Percentiles rank a stretch among this genome's conserved stretches.
phyloP scores from a whole-genome alignment of 2,113 vertebrate species.

The Cebidichthys violaceus region DNA sequence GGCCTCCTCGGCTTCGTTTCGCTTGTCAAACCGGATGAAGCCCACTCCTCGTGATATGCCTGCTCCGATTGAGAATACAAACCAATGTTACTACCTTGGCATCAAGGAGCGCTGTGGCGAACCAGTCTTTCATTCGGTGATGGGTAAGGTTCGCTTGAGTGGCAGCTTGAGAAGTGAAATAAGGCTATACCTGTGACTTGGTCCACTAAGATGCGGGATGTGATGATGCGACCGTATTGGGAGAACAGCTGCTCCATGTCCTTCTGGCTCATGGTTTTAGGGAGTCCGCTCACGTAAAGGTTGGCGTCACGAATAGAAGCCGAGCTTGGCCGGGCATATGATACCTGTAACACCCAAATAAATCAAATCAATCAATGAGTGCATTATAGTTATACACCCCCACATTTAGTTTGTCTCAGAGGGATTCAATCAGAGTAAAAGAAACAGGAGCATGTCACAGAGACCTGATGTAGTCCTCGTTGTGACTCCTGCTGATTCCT shows the following conservation, averaged over 20 bases:
- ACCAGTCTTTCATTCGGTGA: not conserved
- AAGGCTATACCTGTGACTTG: slow-evolving; percentile 93
- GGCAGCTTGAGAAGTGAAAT: slow-evolving; percentile 35
- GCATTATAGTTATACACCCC: not conserved
- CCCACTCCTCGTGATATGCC: slow-evolving; percentile 96
- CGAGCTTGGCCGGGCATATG: slow-evolving; percentile 93
- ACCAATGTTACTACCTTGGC: slow-evolving; percentile 69
- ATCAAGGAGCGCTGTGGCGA: not conserved
- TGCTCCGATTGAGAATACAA: slow-evolving; percentile 76
- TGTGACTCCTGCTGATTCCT: slow-evolving; percentile 20
- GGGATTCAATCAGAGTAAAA: not conserved
- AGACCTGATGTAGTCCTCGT: not conserved
- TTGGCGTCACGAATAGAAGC: slow-evolving; percentile 96
- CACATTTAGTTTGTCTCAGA: not conserved
- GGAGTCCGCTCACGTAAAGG: slow-evolving; percentile 95
- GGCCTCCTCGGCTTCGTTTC: slow-evolving; percentile 96
- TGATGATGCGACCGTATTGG: slow-evolving; percentile 97
- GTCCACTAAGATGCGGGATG: slow-evolving; percentile 95
- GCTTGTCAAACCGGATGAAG: slow-evolving; percentile 97
- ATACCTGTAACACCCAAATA: slow-evolving; percentile 84
- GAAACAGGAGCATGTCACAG: not conserved
- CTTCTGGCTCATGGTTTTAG: slow-evolving; percentile 96
- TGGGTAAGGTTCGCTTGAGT: not conserved
- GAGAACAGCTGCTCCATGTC: slow-evolving; percentile 98
- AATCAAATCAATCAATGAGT: slow-evolving; percentile 11